Evolutionary conservation across 2,113 vertebrate species (phyloP).

Genomic region (Platichthys stellatus): DNA sequence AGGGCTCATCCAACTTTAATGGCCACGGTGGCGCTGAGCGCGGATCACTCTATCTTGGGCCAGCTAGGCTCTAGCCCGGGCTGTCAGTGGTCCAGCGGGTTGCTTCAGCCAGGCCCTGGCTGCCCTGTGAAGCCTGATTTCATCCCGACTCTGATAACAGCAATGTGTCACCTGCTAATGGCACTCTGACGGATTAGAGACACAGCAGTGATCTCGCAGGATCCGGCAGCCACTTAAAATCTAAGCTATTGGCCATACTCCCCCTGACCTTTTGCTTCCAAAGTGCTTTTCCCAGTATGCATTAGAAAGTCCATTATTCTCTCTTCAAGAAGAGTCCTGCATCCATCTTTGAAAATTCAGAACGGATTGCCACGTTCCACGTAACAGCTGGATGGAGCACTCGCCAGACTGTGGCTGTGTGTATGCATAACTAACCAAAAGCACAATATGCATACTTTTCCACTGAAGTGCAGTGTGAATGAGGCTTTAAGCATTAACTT

Average conservation of each 20-base stretch:
- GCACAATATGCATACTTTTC: conserved; percentile 5
- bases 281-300: conserved; percentile 42
- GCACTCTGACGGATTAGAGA: conserved; percentile 37
- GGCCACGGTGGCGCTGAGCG: conserved; percentile 44
- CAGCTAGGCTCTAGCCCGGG: conserved; percentile 28
- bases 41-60: conserved; percentile 17
- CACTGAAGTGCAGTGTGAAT: conserved; percentile 3
- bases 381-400: conserved; percentile 21
- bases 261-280: conserved; percentile 27
- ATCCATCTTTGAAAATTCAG: conserved; percentile 29
- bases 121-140: not conserved
- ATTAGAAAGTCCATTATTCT: conserved; percentile 62
- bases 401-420: conserved; percentile 7
- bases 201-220: not conserved
- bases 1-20: conserved; percentile 81
- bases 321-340: conserved; percentile 12
- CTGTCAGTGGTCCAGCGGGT: conserved; percentile 13
- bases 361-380: conserved; percentile 14
- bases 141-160: conserved; percentile 24
- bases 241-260: conserved; percentile 25
- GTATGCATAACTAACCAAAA: conserved; percentile 10
- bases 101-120: not conserved
- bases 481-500: conserved; percentile 10
- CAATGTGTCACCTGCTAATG: conserved; percentile 42
- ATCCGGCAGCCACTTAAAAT: conserved; percentile 24